Evolutionary conservation across 2,113 vertebrate species (phyloP), one percentile per base, ranked within the genome.

Genomic region (Trichomycterus rosablanca): DNA sequence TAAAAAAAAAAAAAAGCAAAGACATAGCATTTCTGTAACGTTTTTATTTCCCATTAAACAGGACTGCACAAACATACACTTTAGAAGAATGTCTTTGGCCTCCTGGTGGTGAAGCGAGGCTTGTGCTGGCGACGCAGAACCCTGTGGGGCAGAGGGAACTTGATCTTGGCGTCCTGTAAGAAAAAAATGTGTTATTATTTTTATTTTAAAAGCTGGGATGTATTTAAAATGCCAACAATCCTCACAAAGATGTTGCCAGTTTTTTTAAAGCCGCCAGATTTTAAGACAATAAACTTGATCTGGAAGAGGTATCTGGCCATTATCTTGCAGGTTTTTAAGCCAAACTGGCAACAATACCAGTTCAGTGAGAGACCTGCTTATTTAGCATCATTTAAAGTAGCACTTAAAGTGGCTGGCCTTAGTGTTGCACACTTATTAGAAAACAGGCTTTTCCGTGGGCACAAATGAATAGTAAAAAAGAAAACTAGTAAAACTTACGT

Each of bases 71-170:
- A 2, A 56, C 64, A 64, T 23, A 4, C 3, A 15, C 20, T 66
- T 89, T 87, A 98, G 75, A 88, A 99, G 89, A 97, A 98, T 63
- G 95, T 99, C 75, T 97, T 97, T 72, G 95, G 94, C 85, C 94
- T 95, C 93, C 96, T 99, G 87, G 95, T 98, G 81, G 96, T 97
- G 87, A 99, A 98, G 72, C 94, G 94, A 4, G 94, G 94, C 69
- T 93, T 96, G 90, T 98, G 95, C 83, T 99, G 95, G 71, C 89
- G 89, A 45, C 94, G 92, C 73, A 98, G 86, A 37, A 97, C 93
- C 75, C 95, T 84, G 86, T 97, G 94, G 9, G 95, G 96, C 81
- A 99, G 89, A 0, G 95, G 96, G 88, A 99, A 99, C 87, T 95
- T 96, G 84, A 99, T 97, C 88, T 95, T 97, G 44, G 95, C 97